These are phyloP conservation scores for Yoshiicerus persimilis DNA, from an alignment of 1,140 invertebrate species.

Conservation along the genomic window DNA sequence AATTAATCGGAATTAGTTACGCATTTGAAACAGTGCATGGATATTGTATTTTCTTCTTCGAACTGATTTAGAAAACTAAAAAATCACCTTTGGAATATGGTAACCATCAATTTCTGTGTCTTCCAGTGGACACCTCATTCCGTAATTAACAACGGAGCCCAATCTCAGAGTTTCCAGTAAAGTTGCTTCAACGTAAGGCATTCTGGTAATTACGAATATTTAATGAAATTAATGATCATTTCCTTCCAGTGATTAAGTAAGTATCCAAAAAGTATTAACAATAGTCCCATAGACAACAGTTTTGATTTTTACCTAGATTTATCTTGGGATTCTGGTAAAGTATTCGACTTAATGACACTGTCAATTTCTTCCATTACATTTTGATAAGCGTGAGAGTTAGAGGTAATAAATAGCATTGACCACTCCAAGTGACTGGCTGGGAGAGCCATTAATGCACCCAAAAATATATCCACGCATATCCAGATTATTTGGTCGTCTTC, in stretches of 20 bases:
- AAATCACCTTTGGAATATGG: background rate
- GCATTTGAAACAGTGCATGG: background rate
- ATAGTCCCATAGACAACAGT: background rate
- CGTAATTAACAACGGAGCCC: conserved; percentile 5
- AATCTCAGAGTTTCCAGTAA: conserved; percentile 14
- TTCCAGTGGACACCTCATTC: background rate
- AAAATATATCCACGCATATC: background rate
- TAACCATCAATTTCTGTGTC: background rate
- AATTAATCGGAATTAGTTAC: too few relatives aligned
- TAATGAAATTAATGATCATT: background rate
- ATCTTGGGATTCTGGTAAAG: background rate
- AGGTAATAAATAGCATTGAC: background rate
- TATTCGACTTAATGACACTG: background rate
- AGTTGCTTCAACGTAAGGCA: background rate
- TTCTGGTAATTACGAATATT: background rate
- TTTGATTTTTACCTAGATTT: background rate
- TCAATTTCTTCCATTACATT: background rate
- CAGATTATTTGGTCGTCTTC: background rate
- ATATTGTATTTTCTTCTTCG: background rate
- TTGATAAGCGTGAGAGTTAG: background rate
- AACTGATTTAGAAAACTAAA: too few relatives aligned
- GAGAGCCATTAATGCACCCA: background rate
- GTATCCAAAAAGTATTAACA: background rate
- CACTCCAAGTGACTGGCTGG: background rate
- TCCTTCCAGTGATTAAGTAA: background rate